Evolutionary conservation across 2,797 vertebrate species (phyloP), one percentile per base, ranked within the genome.

Genomic region (Gambusia yucatana): DNA sequence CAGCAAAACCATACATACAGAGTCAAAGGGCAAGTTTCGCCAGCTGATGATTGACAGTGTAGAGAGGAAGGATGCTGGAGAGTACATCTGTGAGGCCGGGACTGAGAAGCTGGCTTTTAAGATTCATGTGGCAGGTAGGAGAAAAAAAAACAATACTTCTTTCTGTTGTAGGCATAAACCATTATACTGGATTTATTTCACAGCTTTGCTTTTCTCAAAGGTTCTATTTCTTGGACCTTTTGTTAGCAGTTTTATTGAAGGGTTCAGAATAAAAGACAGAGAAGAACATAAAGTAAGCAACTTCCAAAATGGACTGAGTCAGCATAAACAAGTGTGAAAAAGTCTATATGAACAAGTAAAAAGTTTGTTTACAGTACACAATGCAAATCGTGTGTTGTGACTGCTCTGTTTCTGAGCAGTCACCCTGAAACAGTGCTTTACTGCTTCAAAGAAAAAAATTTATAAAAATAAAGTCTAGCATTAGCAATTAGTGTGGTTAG

Each of bases 21-120:
- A 96, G 76, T 87, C 93, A 0, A 93, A 92, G 17, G 96, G 91
- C 36, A 94, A 93, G 79, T 88, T 20, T 44, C 91, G 96, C 5
- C 85, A 82, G 80, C 91, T 97, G 80, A 87, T 96, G 77, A 85
- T 97, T 3, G 93, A 95, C 41, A 93, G 94, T 0, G 92, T 93
- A 10, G 95, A 95, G 76, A 93, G 93, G 86, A 96, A 89, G 1
- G 95, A 97, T 33, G 87, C 91, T 41, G 96, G 96, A 72, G 96
- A 96, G 61, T 97, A 97, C 88, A 86, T 77, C 55, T 97, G 97
- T 73, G 95, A 96, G 47, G 93, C 88, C 1, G 94, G 89, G 3
- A 90, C 90, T 69, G 96, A 97, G 76, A 97, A 96, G 65, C 80
- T 97, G 67, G 57, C 74, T 69, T 97, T 96, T 80, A 96, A 77